These are phyloP conservation scores for Cheilosia variabilis DNA, from an alignment of 2,888 invertebrate genomes.

Conservation along the genomic window DNA sequence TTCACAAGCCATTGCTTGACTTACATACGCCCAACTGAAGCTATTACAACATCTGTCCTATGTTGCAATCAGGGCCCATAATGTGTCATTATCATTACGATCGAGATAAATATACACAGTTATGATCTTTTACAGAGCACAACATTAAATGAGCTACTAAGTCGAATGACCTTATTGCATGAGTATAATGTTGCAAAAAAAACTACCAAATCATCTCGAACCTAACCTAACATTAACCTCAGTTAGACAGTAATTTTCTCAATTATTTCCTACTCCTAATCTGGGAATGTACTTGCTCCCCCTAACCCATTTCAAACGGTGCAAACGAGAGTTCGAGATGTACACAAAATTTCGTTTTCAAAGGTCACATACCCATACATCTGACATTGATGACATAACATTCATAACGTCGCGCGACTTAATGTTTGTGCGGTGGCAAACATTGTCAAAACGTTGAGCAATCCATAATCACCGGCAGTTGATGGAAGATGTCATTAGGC, in stretches of 20 bases:
- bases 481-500: slow-evolving; percentile 15
- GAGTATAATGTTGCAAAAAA: background rate
- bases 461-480: background rate
- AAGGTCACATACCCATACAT: slow-evolving; percentile 8
- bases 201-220: background rate
- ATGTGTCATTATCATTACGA: slow-evolving; percentile 8
- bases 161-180: slow-evolving; percentile 2
- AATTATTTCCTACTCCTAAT: background rate
- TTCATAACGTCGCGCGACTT: slow-evolving; percentile 4
- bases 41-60: background rate
- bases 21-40: background rate
- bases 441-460: slow-evolving; percentile 21
- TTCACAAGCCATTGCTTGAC: background rate
- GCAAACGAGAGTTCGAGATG: background rate
- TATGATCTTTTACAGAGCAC: background rate
- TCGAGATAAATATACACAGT: background rate
- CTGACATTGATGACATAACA: slow-evolving; percentile 29
- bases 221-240: slow-evolving; percentile 2
- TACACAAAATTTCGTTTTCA: background rate
- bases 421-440: slow-evolving; percentile 17
- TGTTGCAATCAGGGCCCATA: background rate
- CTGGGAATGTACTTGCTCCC: background rate
- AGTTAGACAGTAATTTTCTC: background rate
- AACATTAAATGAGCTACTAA: background rate
- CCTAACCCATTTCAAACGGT: slow-evolving; percentile 16